Percentiles rank a stretch among this genome's conserved stretches.
Conservation (phyloP, 2,797 vertebrate genomes). For the Cuculus canorus region DNA sequence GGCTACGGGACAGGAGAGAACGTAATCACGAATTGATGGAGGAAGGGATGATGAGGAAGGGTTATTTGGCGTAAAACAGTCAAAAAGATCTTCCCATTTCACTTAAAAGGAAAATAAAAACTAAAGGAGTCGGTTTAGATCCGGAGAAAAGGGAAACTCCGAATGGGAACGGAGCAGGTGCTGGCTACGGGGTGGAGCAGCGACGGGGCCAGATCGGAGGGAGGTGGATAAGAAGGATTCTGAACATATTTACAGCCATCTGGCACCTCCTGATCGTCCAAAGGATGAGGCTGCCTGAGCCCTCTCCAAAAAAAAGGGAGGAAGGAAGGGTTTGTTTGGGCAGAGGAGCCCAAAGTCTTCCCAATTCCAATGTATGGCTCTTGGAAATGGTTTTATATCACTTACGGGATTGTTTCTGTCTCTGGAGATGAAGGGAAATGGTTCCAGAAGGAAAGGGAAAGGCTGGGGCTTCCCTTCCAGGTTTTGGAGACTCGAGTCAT, state of each 20-base stretch:
- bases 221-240: constrained; percentile 32
- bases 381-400: constrained; percentile 32
- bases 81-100: background rate
- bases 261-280: constrained; percentile 52
- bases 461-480: background rate
- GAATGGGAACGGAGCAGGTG: constrained; percentile 21
- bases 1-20: background rate
- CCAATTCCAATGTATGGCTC: background rate
- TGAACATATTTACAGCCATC: constrained; percentile 68
- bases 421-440: background rate
- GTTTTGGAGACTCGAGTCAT: background rate
- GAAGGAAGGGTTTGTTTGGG: constrained; percentile 34
- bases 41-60: background rate
- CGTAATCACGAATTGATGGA: fast-evolving
- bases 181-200: background rate
- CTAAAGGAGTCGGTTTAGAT: background rate
- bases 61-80: background rate
- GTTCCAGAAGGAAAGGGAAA: background rate
- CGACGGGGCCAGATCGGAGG: constrained; percentile 22
- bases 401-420: background rate
- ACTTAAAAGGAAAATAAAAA: background rate
- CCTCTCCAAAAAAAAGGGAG: background rate
- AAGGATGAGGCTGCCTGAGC: constrained; percentile 15
- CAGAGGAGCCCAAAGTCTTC: background rate
- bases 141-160: background rate